phyloP scores from a whole-genome alignment of 1,140 invertebrate species.

The Leucophenga varia region DNA sequence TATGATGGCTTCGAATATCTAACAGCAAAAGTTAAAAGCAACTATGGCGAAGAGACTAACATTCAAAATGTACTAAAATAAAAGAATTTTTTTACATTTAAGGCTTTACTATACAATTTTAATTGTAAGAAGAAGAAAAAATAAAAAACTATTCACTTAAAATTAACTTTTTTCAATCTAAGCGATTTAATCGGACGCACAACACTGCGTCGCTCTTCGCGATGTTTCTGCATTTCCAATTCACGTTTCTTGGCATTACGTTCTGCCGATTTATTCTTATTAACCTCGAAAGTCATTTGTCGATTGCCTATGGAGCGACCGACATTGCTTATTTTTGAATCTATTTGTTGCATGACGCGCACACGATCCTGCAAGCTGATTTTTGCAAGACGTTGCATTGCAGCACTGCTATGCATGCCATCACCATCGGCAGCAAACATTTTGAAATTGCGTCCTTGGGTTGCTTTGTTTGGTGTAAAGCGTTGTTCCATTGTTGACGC shows the following conservation, averaged over 20 bases:
- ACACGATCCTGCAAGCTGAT: conserved; percentile 72
- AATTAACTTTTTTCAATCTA: conserved; percentile 49
- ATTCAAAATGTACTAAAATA: no score
- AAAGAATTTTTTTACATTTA: no score
- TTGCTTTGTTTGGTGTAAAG: conserved; percentile 57
- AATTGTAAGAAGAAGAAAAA: not conserved
- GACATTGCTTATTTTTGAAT: conserved; percentile 62
- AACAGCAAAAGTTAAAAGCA: no score
- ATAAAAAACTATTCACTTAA: conserved; percentile 34
- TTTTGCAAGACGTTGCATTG: conserved; percentile 58
- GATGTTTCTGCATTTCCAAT: conserved; percentile 64
- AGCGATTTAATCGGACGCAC: conserved; percentile 65
- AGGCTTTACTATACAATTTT: no score
- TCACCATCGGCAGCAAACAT: not conserved
- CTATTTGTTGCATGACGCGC: conserved; percentile 59
- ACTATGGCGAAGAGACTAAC: no score
- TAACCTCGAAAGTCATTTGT: conserved; percentile 75
- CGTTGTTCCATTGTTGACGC: conserved; percentile 10
- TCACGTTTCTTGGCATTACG: conserved; percentile 56
- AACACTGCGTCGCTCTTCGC: conserved; percentile 71
- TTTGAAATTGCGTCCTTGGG: no score
- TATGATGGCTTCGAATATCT: no score
- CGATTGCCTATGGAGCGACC: conserved; percentile 65
- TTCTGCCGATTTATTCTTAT: conserved; percentile 59
- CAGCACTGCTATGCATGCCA: conserved; percentile 17